Conservation (phyloP, 2,888 invertebrate species). For the Platynereis dumerilii region DNA sequence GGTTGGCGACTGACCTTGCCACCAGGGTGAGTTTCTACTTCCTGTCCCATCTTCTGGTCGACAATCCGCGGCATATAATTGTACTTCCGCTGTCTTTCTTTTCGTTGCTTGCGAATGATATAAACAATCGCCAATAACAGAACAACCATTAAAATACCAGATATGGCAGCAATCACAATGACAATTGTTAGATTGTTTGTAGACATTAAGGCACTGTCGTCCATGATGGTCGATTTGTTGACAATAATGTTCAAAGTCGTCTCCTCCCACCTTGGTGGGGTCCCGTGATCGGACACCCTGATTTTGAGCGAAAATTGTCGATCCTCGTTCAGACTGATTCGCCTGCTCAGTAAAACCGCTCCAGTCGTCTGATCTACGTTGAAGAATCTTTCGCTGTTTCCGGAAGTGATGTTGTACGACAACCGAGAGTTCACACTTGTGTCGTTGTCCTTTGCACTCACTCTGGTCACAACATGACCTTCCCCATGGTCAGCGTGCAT, state of each 20-base stretch:
- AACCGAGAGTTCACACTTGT: conserved; percentile 43
- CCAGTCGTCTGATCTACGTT: conserved; percentile 22
- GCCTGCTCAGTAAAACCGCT: background rate
- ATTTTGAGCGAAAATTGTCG: background rate
- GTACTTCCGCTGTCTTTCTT: conserved; percentile 14
- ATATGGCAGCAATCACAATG: conserved; percentile 27
- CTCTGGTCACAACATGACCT: conserved; percentile 40
- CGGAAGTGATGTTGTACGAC: conserved; percentile 34
- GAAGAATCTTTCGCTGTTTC: conserved; percentile 26
- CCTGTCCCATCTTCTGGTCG: conserved; percentile 21
- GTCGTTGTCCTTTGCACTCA: conserved; percentile 45
- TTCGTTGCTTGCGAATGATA: conserved; percentile 19
- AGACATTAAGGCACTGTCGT: conserved; percentile 5
- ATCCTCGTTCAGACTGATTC: background rate
- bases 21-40: background rate
- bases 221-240: conserved; percentile 22
- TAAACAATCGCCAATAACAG: conserved; percentile 25
- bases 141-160: conserved; percentile 29
- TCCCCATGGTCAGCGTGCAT: conserved; percentile 23
- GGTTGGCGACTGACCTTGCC: too few relatives aligned
- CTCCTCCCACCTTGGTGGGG: conserved; percentile 19
- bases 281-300: conserved; percentile 8
- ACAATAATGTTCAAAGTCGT: conserved; percentile 28
- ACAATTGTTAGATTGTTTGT: conserved; percentile 30
- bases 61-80: conserved; percentile 20